These are phyloP conservation scores for Ceyx margarethae DNA, from an alignment of 2,113 vertebrate genomes.

Conservation along the genomic window DNA sequence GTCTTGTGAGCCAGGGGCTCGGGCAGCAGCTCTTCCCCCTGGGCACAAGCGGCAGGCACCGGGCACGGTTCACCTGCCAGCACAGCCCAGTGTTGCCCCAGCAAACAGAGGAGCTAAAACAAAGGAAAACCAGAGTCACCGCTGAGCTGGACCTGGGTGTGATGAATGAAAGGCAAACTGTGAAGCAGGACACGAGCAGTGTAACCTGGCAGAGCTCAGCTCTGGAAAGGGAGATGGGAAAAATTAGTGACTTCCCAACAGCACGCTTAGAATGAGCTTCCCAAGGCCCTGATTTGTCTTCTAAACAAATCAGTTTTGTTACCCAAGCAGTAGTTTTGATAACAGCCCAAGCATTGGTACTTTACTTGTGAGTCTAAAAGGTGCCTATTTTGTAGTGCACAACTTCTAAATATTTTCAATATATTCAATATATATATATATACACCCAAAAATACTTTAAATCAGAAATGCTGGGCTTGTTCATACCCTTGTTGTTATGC, in stretches of 20 bases:
- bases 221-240: not conserved
- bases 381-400: fast-evolving
- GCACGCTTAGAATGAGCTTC: not conserved
- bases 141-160: not conserved
- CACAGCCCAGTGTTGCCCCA: fast-evolving
- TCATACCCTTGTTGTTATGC: not conserved
- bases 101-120: not conserved
- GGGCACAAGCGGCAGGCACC: not conserved
- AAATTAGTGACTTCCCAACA: not conserved
- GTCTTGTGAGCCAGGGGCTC: not conserved
- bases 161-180: not conserved
- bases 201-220: not conserved
- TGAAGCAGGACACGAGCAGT: fast-evolving
- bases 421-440: fast-evolving
- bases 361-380: not conserved
- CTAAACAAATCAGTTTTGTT: not conserved
- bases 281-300: not conserved
- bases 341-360: not conserved
- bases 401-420: not conserved
- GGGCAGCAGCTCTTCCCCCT: fast-evolving
- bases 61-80: not conserved
- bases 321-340: not conserved
- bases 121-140: not conserved
- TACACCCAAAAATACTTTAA: not conserved
- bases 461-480: not conserved